These are phyloP conservation scores for Lathamus discolor DNA, from an alignment of 2,113 vertebrate species.

Conservation along the genomic window DNA sequence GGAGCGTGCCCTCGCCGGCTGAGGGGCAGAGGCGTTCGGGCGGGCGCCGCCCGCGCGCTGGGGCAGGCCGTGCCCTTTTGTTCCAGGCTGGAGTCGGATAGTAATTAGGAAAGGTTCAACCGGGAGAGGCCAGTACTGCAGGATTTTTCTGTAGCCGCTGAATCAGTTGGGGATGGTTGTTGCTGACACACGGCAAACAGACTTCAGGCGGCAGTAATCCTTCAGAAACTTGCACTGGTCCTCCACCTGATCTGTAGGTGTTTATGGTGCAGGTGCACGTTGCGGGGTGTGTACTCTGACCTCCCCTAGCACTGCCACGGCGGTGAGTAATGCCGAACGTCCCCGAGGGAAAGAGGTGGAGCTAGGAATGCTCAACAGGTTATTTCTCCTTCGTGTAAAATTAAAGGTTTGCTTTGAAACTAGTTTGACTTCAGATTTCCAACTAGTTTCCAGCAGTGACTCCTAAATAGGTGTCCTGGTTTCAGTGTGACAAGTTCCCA, in stretches of 20 bases:
- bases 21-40: background rate
- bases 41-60: background rate
- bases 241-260: slow-evolving; percentile 31
- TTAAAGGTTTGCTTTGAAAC: background rate
- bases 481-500: background rate
- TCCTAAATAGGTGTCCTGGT: background rate
- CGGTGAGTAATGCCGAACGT: background rate
- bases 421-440: background rate
- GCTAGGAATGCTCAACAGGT: slow-evolving; percentile 42
- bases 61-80: slow-evolving; percentile 29
- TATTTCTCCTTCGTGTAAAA: background rate
- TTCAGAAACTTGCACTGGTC: background rate
- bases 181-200: slow-evolving; percentile 33
- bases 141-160: slow-evolving; percentile 18
- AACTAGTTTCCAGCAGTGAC: background rate
- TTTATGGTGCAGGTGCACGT: slow-evolving; percentile 30
- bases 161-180: background rate
- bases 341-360: slow-evolving; percentile 27
- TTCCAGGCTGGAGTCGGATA: background rate
- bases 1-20: too few relatives aligned
- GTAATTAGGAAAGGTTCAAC: background rate
- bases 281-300: slow-evolving; percentile 29
- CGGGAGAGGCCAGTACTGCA: slow-evolving; percentile 10
- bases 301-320: background rate
- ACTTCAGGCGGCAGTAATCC: background rate